A percentile compares a stretch with the other conserved stretches of the same genome.
phyloP scores from a whole-genome alignment of 2,888 invertebrate genomes.

The Bembecia ichneumoniformis region DNA sequence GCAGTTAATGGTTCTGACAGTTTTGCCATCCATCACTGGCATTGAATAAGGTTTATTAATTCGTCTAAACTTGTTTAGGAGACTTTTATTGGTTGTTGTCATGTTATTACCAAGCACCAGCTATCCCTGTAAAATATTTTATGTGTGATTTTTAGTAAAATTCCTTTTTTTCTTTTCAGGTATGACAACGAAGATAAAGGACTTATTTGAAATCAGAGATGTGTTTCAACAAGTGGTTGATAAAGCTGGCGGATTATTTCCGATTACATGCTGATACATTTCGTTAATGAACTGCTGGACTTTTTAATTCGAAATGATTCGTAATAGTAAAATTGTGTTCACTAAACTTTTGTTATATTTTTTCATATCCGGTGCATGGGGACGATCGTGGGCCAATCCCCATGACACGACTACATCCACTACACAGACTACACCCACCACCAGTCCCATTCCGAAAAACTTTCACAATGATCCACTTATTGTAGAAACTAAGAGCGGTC shows the following conservation, averaged over 20 bases:
- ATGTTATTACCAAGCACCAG: not conserved
- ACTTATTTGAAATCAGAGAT: constrained; percentile 38
- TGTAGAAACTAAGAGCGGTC: constrained; percentile 86
- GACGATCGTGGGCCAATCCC: constrained; percentile 66
- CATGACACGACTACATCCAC: constrained; percentile 67
- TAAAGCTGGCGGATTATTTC: constrained; percentile 57
- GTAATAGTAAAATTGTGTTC: constrained; percentile 53
- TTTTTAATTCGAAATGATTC: constrained; percentile 39
- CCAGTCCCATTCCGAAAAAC: constrained; percentile 57
- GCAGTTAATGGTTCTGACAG: constrained; percentile 23
- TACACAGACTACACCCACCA: constrained; percentile 62
- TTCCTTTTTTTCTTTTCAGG: constrained; percentile 30
- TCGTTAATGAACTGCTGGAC: constrained; percentile 19
- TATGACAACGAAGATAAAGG: constrained; percentile 16
- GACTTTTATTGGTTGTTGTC: not conserved
- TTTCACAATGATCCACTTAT: constrained; percentile 80
- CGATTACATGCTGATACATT: constrained; percentile 40
- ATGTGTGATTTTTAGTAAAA: not conserved
- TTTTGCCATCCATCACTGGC: not conserved
- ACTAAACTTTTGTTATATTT: constrained; percentile 54
- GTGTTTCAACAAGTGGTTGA: constrained; percentile 59
- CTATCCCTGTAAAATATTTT: too few species aligned
- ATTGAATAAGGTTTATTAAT: constrained; percentile 4
- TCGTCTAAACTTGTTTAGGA: constrained; percentile 13
- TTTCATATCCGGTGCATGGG: constrained; percentile 40